Percentiles rank a stretch among this genome's conserved stretches.
Evolutionary conservation across 2,797 vertebrate species (phyloP).

Genomic region (Malurus leucopterus): DNA sequence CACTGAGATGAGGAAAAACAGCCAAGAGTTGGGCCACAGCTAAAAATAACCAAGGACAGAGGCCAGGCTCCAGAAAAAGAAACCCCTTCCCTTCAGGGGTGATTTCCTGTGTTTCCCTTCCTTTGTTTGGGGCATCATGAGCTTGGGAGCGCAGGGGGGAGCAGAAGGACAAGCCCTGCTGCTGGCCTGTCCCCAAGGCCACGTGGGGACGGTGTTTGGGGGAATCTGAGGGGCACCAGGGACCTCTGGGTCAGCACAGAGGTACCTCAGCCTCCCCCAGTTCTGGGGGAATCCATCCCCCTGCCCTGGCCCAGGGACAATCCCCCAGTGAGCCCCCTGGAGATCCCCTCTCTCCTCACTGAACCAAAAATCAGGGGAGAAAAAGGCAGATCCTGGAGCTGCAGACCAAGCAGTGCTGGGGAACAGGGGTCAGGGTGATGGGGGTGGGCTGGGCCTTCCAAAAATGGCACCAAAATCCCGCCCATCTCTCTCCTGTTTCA

Average conservation of each 20-base stretch:
- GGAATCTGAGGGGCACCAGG: not conserved
- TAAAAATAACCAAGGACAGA: constrained; percentile 2
- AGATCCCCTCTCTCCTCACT: not conserved
- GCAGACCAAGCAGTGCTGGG: not conserved
- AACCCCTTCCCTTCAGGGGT: not conserved
- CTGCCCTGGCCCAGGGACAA: fast-evolving
- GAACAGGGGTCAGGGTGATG: not conserved
- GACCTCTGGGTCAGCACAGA: fast-evolving
- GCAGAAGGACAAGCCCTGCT: not conserved
- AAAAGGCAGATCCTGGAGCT: not conserved
- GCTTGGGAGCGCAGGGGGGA: fast-evolving
- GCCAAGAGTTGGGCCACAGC: not conserved
- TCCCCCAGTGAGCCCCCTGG: not conserved
- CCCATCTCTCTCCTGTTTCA: not conserved
- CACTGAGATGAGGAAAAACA: not conserved
- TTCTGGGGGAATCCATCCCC: not conserved
- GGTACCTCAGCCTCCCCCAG: not conserved
- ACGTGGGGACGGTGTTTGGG: fast-evolving
- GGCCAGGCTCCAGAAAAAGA: not conserved
- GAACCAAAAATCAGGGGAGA: not conserved
- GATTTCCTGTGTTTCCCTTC: constrained; percentile 26
- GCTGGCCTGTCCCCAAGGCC: not conserved
- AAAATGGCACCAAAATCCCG: not conserved
- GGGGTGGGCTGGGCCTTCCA: not conserved
- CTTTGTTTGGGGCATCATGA: not conserved